A percentile compares a stretch with the other conserved stretches of the same genome.
Evolutionary conservation across 2,888 invertebrate species (phyloP).

Genomic region (Tillus elongatus): DNA sequence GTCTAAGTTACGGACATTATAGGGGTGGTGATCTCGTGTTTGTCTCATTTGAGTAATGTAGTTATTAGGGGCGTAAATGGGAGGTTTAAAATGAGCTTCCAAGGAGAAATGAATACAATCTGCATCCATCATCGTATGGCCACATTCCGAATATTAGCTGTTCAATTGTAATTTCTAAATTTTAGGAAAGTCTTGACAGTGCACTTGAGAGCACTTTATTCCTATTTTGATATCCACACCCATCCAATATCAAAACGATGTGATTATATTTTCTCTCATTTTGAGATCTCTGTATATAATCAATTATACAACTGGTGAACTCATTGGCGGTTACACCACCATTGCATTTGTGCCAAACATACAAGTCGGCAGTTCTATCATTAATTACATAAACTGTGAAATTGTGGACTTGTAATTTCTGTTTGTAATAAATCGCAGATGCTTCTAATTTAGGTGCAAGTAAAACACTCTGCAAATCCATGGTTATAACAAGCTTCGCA

Average conservation of each 20-base stretch:
- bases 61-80: too few relatives aligned
- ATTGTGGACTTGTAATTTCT: slow-evolving; percentile 16
- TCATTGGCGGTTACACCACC: not conserved
- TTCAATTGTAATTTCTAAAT: too few relatives aligned
- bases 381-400: slow-evolving; percentile 15
- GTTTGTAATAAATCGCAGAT: slow-evolving; percentile 17
- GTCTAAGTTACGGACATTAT: too few relatives aligned
- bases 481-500: too few relatives aligned
- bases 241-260: slow-evolving; percentile 2
- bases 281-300: not conserved
- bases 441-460: slow-evolving; percentile 13
- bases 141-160: too few relatives aligned
- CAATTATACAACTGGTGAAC: slow-evolving; percentile 2
- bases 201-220: slow-evolving; percentile 3
- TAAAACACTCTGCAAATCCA: slow-evolving; percentile 17
- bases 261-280: not conserved
- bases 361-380: slow-evolving; percentile 7
- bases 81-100: too few relatives aligned
- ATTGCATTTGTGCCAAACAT: not conserved
- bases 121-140: too few relatives aligned
- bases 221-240: slow-evolving; percentile 1
- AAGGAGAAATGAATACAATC: too few relatives aligned
- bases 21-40: too few relatives aligned
- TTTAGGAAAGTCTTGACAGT: too few relatives aligned
- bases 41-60: too few relatives aligned